Evolutionary conservation across 53 echinoderm and acorn worm species (phyloP), one percentile per base, ranked within the genome.

Genomic region (Holothuria leucospilota): DNA sequence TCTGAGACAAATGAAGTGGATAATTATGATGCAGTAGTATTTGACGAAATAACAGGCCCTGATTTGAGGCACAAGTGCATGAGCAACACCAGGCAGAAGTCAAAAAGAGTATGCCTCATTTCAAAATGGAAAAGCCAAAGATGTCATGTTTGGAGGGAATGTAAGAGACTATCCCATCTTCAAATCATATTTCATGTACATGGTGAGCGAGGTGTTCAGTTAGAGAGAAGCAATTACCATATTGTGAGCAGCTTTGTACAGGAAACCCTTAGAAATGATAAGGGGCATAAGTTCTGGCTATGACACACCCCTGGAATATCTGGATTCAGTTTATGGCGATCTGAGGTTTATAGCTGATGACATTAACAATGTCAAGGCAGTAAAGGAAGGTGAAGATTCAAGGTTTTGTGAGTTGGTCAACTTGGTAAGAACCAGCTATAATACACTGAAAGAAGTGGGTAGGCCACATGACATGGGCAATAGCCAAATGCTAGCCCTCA

Each of bases 331-430:
- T 2, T 93, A 93, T 63, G 93, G 90, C 0, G 90, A 93, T 25
- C 80, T 87, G 0, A 84, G 90, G 64, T 85, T 90, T 29, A 84
- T 90, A 6, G 85, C 93, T 8, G 91, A 91, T 71, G 61, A 2
- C 34, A 80, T 93, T 29, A 75, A 65, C 39, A 87, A 73, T 16
- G 89, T 92, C 60, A 85, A 80, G 29, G 84, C 87, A 12, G 53
- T 90, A 29, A 84, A 63, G 16, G 88, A 93, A 2, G 72, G 56
- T 56, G 93, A 93, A 64, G 93, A 90, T 70, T 69, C 59, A n/a
- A 26, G 88, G 40, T 90, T 93, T 39, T 93, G 93, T 87, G 90
- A 90, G 39, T 39, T 94, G 8, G 91, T 89, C 1, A 85, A 94
- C 59, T 70, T 94, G 6, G 51, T 94, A 12, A 77, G 84, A 28